Percentiles rank a stretch among this genome's conserved stretches.
Evolutionary conservation across 92 coral and sea anemone species (phyloP).

Genomic region (Umimayanthus chanpuru): DNA sequence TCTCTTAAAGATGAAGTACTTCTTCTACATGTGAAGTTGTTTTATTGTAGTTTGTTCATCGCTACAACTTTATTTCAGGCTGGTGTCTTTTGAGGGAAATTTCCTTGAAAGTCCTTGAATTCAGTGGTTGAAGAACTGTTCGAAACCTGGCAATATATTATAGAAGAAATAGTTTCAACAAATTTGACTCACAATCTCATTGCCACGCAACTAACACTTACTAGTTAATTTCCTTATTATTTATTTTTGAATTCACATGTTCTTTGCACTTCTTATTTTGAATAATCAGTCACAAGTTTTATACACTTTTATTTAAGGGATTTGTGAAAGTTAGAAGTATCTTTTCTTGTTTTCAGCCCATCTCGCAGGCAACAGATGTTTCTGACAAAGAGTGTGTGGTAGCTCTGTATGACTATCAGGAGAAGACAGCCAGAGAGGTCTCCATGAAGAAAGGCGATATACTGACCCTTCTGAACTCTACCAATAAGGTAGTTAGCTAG

Average conservation of each 20-base stretch:
- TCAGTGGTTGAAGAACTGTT: too few relatives aligned
- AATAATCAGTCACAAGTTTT: not conserved
- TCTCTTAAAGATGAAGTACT: too few relatives aligned
- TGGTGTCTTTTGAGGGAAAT: too few relatives aligned
- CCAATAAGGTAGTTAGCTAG: conserved; percentile 76
- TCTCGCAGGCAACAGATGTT: conserved; percentile 81
- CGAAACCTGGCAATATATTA: too few relatives aligned
- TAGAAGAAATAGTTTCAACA: too few relatives aligned
- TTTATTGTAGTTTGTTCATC: too few relatives aligned
- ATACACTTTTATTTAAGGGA: not conserved
- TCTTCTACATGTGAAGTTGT: too few relatives aligned
- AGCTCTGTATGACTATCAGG: conserved; percentile 94
- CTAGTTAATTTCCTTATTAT: too few relatives aligned
- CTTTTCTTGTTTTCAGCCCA: conserved; percentile 57
- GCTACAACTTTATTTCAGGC: too few relatives aligned
- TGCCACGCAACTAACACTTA: not conserved
- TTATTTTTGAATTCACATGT: too few relatives aligned
- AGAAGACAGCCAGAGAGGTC: conserved; percentile 99
- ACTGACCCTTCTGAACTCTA: conserved; percentile 86
- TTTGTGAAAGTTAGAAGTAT: not conserved
- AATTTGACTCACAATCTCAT: not conserved
- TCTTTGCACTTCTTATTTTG: too few relatives aligned
- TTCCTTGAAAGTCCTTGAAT: too few relatives aligned
- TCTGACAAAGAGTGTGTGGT: conserved; percentile 97
- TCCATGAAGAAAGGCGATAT: conserved; percentile 98